Percentiles rank a stretch among this genome's conserved stretches.
Conservation (phyloP, 2,113 vertebrate genomes). For the Hyperopisus bebe region DNA sequence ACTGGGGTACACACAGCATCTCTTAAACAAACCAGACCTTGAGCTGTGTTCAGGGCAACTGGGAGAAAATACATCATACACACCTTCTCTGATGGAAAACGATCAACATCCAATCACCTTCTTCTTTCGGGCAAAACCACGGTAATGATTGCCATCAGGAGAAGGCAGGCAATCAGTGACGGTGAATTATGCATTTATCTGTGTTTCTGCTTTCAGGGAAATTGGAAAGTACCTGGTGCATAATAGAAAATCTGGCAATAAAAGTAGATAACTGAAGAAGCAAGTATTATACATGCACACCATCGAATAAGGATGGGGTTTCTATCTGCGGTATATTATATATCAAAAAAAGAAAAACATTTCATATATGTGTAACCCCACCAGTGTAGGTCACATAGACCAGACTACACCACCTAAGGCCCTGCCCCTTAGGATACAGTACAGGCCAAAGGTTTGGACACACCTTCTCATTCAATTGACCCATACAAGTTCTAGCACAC, state of each 20-base stretch:
- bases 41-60: not conserved
- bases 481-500: too few relatives aligned
- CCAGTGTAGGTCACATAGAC: too few relatives aligned
- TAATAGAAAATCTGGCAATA: not conserved
- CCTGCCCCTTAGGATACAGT: too few relatives aligned
- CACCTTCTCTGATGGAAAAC: not conserved
- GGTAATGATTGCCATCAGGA: not conserved
- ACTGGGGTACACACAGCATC: not conserved
- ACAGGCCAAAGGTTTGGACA: too few relatives aligned
- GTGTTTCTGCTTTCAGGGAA: not conserved
- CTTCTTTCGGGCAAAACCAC: not conserved
- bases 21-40: not conserved
- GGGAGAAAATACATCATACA: not conserved
- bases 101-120: not conserved
- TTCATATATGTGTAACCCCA: not conserved
- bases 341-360: not conserved
- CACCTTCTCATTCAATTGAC: too few relatives aligned
- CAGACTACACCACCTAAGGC: too few relatives aligned
- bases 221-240: not conserved
- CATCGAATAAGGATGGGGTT: not conserved
- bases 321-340: not conserved
- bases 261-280: not conserved
- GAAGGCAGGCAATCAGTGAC: not conserved
- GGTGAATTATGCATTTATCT: constrained; percentile 1
- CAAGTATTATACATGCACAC: not conserved